Conservation (phyloP, 1,140 invertebrate genomes). For the Teleogryllus occipitalis region DNA sequence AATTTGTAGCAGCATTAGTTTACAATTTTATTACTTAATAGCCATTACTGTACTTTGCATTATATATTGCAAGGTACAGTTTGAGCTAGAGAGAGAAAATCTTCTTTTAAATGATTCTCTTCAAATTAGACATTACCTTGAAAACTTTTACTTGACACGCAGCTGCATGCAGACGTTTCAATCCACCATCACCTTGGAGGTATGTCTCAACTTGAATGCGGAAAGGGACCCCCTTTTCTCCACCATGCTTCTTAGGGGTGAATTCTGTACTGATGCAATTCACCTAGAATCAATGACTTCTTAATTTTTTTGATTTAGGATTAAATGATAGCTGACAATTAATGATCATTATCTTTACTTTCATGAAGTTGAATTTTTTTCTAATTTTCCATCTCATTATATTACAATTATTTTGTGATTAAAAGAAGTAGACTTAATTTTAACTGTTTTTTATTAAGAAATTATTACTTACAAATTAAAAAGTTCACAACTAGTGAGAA, state of each 20-base stretch:
- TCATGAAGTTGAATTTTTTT: constrained; percentile 13
- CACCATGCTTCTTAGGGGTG: constrained; percentile 95
- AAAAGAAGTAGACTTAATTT: background rate
- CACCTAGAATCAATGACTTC: constrained; percentile 49
- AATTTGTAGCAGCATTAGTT: too few relatives aligned
- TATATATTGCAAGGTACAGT: too few relatives aligned
- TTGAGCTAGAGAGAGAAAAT: too few relatives aligned
- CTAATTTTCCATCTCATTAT: background rate
- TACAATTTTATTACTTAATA: too few relatives aligned
- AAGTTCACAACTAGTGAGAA: too few relatives aligned
- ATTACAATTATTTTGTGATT: constrained; percentile 10
- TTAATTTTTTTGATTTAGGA: background rate
- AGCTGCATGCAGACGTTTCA: constrained; percentile 69
- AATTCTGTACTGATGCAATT: constrained; percentile 98
- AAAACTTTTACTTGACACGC: constrained; percentile 92
- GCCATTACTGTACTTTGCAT: too few relatives aligned
- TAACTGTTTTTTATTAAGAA: too few relatives aligned
- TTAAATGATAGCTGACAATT: too few relatives aligned
- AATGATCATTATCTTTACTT: background rate
- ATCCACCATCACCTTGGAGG: constrained; percentile 36
- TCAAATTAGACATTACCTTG: constrained; percentile 39
- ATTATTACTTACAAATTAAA: too few relatives aligned
- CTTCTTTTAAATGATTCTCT: too few relatives aligned
- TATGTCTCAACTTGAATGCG: constrained; percentile 87
- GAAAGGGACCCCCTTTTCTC: constrained; percentile 95